phyloP scores from a whole-genome alignment of 2,888 invertebrate species.

The Lycophotia porphyrea region DNA sequence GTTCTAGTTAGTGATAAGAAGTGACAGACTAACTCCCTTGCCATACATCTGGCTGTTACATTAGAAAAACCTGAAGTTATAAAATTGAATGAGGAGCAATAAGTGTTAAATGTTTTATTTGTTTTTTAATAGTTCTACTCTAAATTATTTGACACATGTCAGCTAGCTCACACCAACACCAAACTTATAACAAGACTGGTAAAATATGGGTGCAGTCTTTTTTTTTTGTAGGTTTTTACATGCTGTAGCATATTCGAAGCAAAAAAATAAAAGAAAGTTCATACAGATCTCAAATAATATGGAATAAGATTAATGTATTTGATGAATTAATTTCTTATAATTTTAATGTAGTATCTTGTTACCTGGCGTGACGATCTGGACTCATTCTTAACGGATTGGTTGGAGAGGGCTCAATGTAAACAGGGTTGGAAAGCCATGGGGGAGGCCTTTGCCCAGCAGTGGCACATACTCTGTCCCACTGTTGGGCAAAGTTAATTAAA shows the following conservation, averaged over 20 bases:
- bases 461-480: no score
- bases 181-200: background rate
- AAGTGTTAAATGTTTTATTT: background rate
- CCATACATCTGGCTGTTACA: background rate
- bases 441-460: no score
- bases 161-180: background rate
- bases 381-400: no score
- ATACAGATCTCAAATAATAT: background rate
- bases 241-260: background rate
- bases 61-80: background rate
- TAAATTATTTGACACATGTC: background rate
- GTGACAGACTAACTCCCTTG: background rate
- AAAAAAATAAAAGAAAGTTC: background rate
- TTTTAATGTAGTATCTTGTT: background rate
- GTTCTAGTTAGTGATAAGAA: background rate
- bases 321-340: background rate
- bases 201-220: background rate
- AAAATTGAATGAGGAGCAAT: background rate
- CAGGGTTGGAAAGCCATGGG: no score
- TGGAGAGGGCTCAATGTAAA: no score
- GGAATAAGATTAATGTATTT: background rate
- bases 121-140: background rate
- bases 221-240: background rate
- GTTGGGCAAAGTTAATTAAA: no score
- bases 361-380: no score